Evolutionary conservation across 30 jellyfish, hydroid and myxozoan species (phyloP), one percentile per base, ranked within the genome.

Genomic region (Hydra vulgaris): DNA sequence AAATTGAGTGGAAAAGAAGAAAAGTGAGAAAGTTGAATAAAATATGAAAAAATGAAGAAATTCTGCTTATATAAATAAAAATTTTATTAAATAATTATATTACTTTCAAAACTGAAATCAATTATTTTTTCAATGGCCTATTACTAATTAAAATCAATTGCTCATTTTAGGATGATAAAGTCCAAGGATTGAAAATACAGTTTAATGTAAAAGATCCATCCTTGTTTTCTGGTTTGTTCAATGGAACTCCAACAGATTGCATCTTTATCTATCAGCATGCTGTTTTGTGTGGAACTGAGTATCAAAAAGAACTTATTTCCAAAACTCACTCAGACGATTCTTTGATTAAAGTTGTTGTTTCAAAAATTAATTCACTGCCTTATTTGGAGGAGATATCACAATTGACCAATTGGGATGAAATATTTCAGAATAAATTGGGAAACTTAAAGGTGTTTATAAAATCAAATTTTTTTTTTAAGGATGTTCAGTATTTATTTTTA

Each of bases 321-420:
- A 61, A 20, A 15, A 52, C 56, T 8, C 40, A 78, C 27, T 66
- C 66, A 17, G 80, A 56, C 19, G 55, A 78, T 5, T 15, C 21
- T 1, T 53, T 53, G 23, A 26, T 18, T 73, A 21, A 78, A 7
- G 53, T 21, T 18, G 96, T 88, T 22, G 79, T 74, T 3, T 8
- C 22, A 23, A 72, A 89, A 54, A 79, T 89, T 17, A 68, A 74
- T 26, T 52, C 96, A 7, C 88, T 94, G 8, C 96, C 96, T 4
- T 74, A 75, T 25, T 78, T 89, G 15, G 91, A 70, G 27, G 94
- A 89, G 76, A 79, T 89, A n/a, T 77, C 85, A 18, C 53, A 27
- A 24, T 89, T 89, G 91, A 89, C 87, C 78, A 77, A 81, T 74
- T 89, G 96, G 96, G 74, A 80, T 17, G 17, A 7, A 25, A 85